Evolutionary conservation across 2,888 invertebrate species (phyloP).

Genomic region (Torymus texanus): DNA sequence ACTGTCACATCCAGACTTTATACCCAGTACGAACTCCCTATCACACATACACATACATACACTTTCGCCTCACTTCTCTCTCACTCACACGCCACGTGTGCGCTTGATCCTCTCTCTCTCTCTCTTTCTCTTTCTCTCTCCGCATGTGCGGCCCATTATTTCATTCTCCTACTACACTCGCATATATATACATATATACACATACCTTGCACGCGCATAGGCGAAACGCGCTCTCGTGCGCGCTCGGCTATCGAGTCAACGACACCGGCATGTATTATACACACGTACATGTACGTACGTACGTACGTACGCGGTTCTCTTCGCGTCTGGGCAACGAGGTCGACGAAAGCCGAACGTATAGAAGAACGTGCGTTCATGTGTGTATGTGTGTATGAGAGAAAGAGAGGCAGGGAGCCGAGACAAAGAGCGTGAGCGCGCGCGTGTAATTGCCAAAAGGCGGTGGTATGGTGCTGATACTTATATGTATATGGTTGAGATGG

Average conservation of each 20-base stretch:
- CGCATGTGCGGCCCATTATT: slow-evolving; percentile 14
- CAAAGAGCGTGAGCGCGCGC: too few relatives aligned
- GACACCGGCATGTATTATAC: slow-evolving; percentile 52
- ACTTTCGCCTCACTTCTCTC: neutral
- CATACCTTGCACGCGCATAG: neutral
- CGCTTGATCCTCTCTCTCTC: slow-evolving; percentile 33
- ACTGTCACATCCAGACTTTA: too few relatives aligned
- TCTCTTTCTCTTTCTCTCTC: slow-evolving; percentile 5
- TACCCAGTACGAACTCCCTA: too few relatives aligned
- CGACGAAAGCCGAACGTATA: slow-evolving; percentile 62
- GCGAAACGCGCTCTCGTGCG: slow-evolving; percentile 52
- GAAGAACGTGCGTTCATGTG: neutral
- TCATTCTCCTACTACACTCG: neutral
- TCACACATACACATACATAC: neutral
- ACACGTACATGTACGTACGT: too few relatives aligned
- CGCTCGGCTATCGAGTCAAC: slow-evolving; percentile 57
- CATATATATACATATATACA: too few relatives aligned
- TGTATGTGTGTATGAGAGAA: too few relatives aligned
- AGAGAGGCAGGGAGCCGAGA: too few relatives aligned
- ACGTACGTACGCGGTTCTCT: too few relatives aligned
- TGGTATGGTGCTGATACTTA: too few relatives aligned
- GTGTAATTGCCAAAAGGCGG: too few relatives aligned
- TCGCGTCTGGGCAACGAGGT: slow-evolving; percentile 64
- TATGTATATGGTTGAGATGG: too few relatives aligned
- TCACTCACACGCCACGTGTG: slow-evolving; percentile 13